phyloP scores from a whole-genome alignment of 2,888 invertebrate species.

The Tetheella fluctuosa region DNA sequence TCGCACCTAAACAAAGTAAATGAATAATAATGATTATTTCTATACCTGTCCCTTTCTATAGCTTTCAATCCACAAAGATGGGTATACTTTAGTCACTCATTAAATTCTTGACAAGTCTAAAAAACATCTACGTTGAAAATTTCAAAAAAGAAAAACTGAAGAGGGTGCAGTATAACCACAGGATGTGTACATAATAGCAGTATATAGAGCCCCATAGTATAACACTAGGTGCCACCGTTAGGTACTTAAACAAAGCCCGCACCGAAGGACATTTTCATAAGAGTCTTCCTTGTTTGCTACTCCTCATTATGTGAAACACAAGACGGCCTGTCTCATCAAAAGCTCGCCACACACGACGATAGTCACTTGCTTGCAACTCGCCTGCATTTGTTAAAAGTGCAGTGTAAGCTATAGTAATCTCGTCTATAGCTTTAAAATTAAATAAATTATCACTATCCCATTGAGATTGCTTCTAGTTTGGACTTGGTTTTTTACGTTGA shows the following conservation, averaged over 20 bases:
- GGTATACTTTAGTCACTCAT: too few species aligned
- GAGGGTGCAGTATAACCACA: too few species aligned
- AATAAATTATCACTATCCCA: neutral
- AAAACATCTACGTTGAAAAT: too few species aligned
- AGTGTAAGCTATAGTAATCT: neutral
- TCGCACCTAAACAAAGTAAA: too few species aligned
- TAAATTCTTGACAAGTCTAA: too few species aligned
- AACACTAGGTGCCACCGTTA: neutral
- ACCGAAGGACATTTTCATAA: slow-evolving; percentile 5
- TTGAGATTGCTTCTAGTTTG: too few species aligned
- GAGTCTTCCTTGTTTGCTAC: slow-evolving; percentile 3
- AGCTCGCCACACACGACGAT: neutral
- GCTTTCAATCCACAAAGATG: too few species aligned
- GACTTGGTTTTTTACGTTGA: too few species aligned
- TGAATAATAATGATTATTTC: too few species aligned
- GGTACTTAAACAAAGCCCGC: neutral
- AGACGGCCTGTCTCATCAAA: neutral
- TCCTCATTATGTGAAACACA: slow-evolving; percentile 7
- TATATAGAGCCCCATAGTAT: neutral
- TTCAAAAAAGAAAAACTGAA: too few species aligned
- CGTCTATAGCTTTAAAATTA: neutral
- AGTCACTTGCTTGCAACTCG: slow-evolving; percentile 1
- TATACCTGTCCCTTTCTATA: too few species aligned
- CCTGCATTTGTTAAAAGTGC: neutral
- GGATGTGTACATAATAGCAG: too few species aligned